A percentile compares a stretch with the other conserved stretches of the same genome.
phyloP scores from a whole-genome alignment of 1,140 invertebrate species.

The Bombus polaris region DNA sequence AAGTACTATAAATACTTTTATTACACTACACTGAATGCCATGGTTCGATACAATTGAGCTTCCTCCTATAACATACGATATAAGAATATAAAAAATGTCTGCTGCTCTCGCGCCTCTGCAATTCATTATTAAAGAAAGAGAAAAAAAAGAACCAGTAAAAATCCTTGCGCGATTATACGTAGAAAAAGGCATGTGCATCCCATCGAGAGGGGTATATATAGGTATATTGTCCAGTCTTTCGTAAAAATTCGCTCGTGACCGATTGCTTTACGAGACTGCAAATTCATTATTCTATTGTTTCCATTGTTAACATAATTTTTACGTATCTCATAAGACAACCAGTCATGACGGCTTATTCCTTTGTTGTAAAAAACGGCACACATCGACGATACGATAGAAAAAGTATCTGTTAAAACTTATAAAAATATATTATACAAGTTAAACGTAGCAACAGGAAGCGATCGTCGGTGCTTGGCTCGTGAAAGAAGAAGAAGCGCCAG shows the following conservation, averaged over 20 bases:
- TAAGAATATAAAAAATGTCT: constrained; percentile 61
- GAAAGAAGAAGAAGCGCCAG: neutral
- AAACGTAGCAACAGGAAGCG: constrained; percentile 12
- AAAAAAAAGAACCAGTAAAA: constrained; percentile 20
- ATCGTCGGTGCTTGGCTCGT: neutral
- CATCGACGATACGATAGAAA: constrained; percentile 31
- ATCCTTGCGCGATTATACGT: constrained; percentile 19
- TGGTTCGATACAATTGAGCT: constrained; percentile 60
- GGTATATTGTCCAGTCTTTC: constrained; percentile 65
- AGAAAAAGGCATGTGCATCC: constrained; percentile 47
- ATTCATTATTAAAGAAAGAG: constrained; percentile 3
- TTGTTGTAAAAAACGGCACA: constrained; percentile 8
- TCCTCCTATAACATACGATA: constrained; percentile 44
- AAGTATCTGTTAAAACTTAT: constrained; percentile 50
- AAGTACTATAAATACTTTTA: constrained; percentile 67
- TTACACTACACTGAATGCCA: constrained; percentile 61
- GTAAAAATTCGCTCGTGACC: constrained; percentile 21
- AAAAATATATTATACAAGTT: constrained; percentile 67
- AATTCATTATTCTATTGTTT: neutral
- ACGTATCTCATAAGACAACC: neutral
- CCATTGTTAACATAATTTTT: neutral
- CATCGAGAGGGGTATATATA: constrained; percentile 15
- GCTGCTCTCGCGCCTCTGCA: constrained; percentile 32
- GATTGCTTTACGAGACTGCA: constrained; percentile 1
- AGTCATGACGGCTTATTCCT: neutral